Evolutionary conservation across 2,113 vertebrate genomes (phyloP), one percentile per base, ranked within the genome.

Genomic region (Alligator sinensis): DNA sequence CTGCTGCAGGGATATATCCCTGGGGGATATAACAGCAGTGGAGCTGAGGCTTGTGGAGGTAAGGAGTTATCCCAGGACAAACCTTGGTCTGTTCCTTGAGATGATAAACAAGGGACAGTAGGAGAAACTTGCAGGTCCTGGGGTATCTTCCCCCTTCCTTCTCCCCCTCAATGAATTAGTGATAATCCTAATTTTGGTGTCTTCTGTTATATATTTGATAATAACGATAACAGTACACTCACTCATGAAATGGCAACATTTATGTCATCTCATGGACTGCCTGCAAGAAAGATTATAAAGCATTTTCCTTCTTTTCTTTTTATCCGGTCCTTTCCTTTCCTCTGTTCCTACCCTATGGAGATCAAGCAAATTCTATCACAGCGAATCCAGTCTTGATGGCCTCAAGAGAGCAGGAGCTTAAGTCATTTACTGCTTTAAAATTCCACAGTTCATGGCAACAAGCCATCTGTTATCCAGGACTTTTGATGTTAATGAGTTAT

Each of bases 371-470:
- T 5, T 11, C 61, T 66, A 4, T 9, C 1, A 1, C 15, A 61
- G 27, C 55, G 27, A 11, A 28, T 59, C 10, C 58, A 80, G 55
- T 16, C 7, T 19, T 86, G 22, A 55, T 0, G 3, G 4, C 27
- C 57, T 90, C 61, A 64, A n/a, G 9, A 1, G 0, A 24, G 38
- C 19, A 80, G 30, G 30, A 88, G 4, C 28, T 27, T 0, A 0
- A 61, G 13, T 28, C 25, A 62, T 82, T 79, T 70, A 24, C 30
- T 80, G 6, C 38, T 54, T 80, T 84, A 86, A 90, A 84, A 86
- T 88, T 22, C 80, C n/a, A 38, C 8, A 2, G 2, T 89, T 72
- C 90, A 15, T 79, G 70, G 1, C 54, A 91, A 58, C 9, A 34
- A 85, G 5, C 11, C 19, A 22, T 34, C 4, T 77, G 4, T 84